Base-by-base conservation (phyloP, 2,797 vertebrate species). In the Botia kubotai region DNA sequence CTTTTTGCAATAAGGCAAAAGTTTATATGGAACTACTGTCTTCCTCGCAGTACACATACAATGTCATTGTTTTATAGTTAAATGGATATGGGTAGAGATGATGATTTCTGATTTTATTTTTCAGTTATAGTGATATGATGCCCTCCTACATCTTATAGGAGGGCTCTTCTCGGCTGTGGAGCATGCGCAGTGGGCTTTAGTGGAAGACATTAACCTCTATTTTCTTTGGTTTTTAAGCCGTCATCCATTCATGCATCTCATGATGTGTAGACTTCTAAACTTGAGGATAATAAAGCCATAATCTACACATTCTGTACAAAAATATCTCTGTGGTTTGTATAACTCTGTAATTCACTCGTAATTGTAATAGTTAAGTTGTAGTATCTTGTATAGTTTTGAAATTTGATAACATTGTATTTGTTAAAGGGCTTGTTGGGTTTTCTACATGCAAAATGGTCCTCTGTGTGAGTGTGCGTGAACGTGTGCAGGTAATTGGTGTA, bases 201-300 rank as follows among this genome's bases (percentile, higher is more conserved):
- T 69, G 36, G 11, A 46, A 29, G 60, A 67, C 57, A 36, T 36
- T 4, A 60, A 26, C 48, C 17, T 68, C 39, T 8, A 8, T 43
- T 67, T 65, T 53, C 71, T 13, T 62, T 77, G 16, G 66, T 85
- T 77, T 57, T 78, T 58, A 81, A 79, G 60, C 60, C 81, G 76
- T 78, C 58, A 62, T 75, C 23, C 52, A 36, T 83, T 65, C 48
- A 80, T 63, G 81, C 73, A 66, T 84, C 48, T 83, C 77, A 29
- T 85, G 65, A 84, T 75, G 77, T 85, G 77, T 90, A 88, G 82
- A 88, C 81, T 75, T 81, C 75, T 62, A 82, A 82, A 82, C 70
- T 66, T 76, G 70, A 71, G 75, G 23, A 57, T 88, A 83, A 74
- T 43, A 80, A 93, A 92, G 91, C 90, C 92, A 91, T 93, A 92